These are phyloP conservation scores for Drosophila fungiperda DNA, from an alignment of 2,888 invertebrate species.

Conservation along the genomic window DNA sequence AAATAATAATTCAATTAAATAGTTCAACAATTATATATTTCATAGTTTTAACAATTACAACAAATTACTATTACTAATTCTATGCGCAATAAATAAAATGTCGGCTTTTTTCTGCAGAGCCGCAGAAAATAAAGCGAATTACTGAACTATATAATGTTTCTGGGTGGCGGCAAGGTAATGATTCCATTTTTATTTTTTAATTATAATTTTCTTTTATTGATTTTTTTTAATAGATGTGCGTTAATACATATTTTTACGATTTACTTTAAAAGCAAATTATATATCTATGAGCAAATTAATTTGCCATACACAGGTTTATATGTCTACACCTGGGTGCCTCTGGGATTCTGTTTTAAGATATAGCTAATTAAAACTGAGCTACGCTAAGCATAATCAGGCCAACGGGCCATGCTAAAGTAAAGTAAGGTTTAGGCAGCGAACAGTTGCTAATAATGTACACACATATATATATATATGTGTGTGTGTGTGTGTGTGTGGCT, in stretches of 20 bases:
- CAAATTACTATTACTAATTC: slow-evolving; percentile 73
- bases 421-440: slow-evolving; percentile 43
- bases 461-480: not conserved
- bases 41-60: slow-evolving; percentile 74
- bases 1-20: slow-evolving; percentile 71
- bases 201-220: slow-evolving; percentile 38
- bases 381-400: slow-evolving; percentile 45
- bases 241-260: slow-evolving; percentile 37
- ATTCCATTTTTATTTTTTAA: not conserved
- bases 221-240: slow-evolving; percentile 41
- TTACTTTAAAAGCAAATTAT: slow-evolving; percentile 50
- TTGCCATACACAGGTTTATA: slow-evolving; percentile 12
- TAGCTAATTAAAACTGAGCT: slow-evolving; percentile 42
- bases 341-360: slow-evolving; percentile 14
- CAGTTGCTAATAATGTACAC: slow-evolving; percentile 15
- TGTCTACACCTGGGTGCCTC: slow-evolving; percentile 37
- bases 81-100: slow-evolving; percentile 73
- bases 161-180: not conserved
- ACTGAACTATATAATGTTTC: not conserved
- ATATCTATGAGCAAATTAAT: slow-evolving; percentile 24
- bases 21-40: slow-evolving; percentile 74
- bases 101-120: slow-evolving; percentile 55
- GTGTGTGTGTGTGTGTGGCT: not conserved
- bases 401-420: slow-evolving; percentile 65
- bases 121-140: slow-evolving; percentile 49